phyloP scores from a whole-genome alignment of 2,113 vertebrate species.

The Proteles cristata region DNA sequence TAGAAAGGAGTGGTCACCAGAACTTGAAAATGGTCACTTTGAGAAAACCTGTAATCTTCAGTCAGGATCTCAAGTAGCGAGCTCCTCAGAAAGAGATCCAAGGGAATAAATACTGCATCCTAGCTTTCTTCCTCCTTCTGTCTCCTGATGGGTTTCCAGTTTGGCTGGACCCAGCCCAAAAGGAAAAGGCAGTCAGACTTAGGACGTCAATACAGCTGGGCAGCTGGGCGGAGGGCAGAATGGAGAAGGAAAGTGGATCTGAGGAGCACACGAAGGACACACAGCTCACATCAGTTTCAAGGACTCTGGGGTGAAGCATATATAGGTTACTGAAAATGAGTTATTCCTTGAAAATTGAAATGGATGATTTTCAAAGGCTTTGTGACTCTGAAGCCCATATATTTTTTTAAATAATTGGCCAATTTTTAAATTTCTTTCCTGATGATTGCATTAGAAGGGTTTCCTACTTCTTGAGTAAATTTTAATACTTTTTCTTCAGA shows the following conservation, averaged over 20 bases:
- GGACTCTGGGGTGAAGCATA: neutral
- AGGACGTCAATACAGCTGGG: neutral
- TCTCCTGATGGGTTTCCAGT: neutral
- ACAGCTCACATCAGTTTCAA: neutral
- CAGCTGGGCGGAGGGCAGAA: neutral
- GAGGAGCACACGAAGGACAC: neutral
- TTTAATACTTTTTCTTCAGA: neutral
- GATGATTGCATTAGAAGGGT: constrained; percentile 26
- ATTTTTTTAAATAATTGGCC: constrained; percentile 60
- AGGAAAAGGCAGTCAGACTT: neutral
- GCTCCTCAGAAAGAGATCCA: neutral
- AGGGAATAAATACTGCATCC: neutral
- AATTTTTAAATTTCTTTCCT: constrained; percentile 45
- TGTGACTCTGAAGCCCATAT: constrained; percentile 6
- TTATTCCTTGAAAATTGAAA: neutral
- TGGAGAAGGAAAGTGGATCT: neutral
- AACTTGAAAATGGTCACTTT: neutral
- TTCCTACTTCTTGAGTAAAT: constrained; percentile 36
- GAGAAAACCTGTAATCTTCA: neutral
- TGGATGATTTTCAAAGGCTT: constrained; percentile 16
- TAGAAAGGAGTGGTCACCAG: neutral
- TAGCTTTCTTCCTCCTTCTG: neutral
- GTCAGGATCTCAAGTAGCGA: neutral
- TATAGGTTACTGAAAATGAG: neutral
- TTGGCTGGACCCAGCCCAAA: neutral